Base-by-base conservation (phyloP, 1,140 invertebrate species). In the Papilio machaon region DNA sequence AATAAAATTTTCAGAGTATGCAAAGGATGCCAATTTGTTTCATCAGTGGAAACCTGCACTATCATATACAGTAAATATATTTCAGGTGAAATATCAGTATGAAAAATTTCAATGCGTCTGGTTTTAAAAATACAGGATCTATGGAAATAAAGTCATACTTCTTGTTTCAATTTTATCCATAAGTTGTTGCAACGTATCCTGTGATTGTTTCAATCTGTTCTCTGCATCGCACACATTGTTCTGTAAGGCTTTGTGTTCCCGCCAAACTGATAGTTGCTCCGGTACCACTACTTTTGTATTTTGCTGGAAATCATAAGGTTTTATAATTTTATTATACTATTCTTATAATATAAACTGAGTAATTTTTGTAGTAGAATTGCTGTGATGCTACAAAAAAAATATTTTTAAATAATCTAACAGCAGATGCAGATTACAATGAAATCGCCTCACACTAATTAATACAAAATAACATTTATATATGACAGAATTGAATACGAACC, bases 81-180 rank as follows among this genome's bases (percentile, higher is more conserved):
- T 17, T 17, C 15, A 52, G 13, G 0, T 15, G 17, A 54, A n/a
- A 58, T 58, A 8, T 58, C 7, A n/a, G 52, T 54, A n/a, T 8
- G 0, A 58, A 58, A n/a, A 6, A 9, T 58, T n/a, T 58, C 0
- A 52, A 52, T 52, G n/a, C n/a, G n/a, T n/a, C n/a, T n/a, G 47
- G 49, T 52, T 17, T 52, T 23, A 23, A 58, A 1, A 58, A 7
- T 58, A 19, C 17, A 19, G 1, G 17, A 58, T 58, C 2, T 19
- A 23, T 64, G 23, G 0, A 64, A 64, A 10, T 11, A 10, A 23
- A 52, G 49, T 64, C 87, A 83, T 80, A 94, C 92, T 82, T 86
- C 87, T 91, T 46, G 81, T 86, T 43, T 90, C 88, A 46, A 87
- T 85, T 82, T 92, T 92, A 74, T 92, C 88, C 73, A 87, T 86